phyloP scores from a whole-genome alignment of 1,140 invertebrate genomes.

The Leptestheria dahalacensis region DNA sequence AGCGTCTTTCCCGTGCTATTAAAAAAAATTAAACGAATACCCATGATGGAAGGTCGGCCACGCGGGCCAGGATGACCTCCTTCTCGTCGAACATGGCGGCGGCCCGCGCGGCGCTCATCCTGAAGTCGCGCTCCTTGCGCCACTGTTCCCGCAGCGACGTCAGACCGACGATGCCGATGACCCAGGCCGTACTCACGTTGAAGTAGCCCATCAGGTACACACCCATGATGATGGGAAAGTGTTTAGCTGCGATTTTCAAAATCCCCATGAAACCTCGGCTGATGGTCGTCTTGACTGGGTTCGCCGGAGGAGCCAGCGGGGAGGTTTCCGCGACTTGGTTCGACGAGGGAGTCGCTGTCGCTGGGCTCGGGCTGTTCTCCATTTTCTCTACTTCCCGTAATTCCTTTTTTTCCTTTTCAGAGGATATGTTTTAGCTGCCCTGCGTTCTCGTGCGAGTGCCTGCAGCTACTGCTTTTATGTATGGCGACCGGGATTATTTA shows the following conservation, averaged over 20 bases:
- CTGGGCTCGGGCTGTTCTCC: not conserved
- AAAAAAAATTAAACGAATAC: slow-evolving; percentile 32
- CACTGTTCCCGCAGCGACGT: slow-evolving; percentile 64
- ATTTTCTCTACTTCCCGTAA: not conserved
- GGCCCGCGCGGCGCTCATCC: slow-evolving; percentile 60
- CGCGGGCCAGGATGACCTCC: slow-evolving; percentile 62
- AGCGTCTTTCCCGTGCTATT: no score
- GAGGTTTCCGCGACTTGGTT: no score
- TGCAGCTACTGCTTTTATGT: no score
- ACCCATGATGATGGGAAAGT: slow-evolving; percentile 13
- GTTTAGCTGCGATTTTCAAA: slow-evolving; percentile 12
- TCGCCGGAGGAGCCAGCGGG: not conserved
- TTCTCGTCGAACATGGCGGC: slow-evolving; percentile 65
- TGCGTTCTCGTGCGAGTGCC: no score
- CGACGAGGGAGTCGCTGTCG: not conserved
- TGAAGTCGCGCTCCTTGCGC: slow-evolving; percentile 52
- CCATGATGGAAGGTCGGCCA: slow-evolving; percentile 84
- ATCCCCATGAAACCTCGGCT: slow-evolving; percentile 9
- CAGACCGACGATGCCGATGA: slow-evolving; percentile 62
- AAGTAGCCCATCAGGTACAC: slow-evolving; percentile 45
- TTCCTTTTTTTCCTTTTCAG: no score
- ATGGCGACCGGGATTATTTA: no score
- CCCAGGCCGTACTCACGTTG: slow-evolving; percentile 71
- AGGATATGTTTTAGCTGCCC: no score
- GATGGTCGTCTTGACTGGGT: slow-evolving; percentile 3